phyloP scores from a whole-genome alignment of 2,113 vertebrate species.

The Pimephales promelas region DNA sequence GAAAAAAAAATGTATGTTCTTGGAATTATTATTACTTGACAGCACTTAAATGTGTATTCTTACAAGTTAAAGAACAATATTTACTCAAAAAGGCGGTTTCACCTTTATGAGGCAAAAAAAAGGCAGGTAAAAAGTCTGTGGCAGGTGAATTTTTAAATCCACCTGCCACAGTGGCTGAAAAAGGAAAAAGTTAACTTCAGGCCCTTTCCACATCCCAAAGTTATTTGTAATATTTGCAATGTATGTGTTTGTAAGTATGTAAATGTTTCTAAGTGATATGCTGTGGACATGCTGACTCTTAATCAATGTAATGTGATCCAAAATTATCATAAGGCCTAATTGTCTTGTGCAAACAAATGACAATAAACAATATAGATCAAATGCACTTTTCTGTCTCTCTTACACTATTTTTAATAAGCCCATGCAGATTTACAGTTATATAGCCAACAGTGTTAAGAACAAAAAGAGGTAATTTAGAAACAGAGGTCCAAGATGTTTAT shows the following conservation, averaged over 20 bases:
- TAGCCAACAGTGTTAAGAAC: slow-evolving; percentile 18
- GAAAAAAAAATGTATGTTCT: too few relatives aligned
- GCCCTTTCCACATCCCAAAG: background rate
- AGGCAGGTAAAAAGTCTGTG: too few relatives aligned
- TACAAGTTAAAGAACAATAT: too few relatives aligned
- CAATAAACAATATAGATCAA: slow-evolving; percentile 3
- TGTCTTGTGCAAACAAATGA: background rate
- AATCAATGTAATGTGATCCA: background rate
- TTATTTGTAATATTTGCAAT: background rate
- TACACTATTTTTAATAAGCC: slow-evolving; percentile 27
- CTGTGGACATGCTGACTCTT: background rate
- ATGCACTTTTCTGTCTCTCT: slow-evolving; percentile 25
- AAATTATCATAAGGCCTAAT: too few relatives aligned
- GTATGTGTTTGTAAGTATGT: too few relatives aligned
- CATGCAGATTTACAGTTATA: slow-evolving; percentile 32
- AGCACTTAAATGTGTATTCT: too few relatives aligned
- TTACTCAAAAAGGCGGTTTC: too few relatives aligned
- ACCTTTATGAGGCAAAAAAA: too few relatives aligned
- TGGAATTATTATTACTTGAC: too few relatives aligned
- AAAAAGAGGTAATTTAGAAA: slow-evolving; percentile 56
- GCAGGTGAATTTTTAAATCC: too few relatives aligned
- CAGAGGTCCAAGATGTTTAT: slow-evolving; percentile 64
- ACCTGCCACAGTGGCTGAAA: too few relatives aligned
- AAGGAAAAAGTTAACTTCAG: too few relatives aligned
- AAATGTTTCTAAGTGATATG: background rate